A percentile compares a stretch with the other conserved stretches of the same genome.
Evolutionary conservation across 2,797 vertebrate species (phyloP).

Genomic region (Hozukius guyotensis): DNA sequence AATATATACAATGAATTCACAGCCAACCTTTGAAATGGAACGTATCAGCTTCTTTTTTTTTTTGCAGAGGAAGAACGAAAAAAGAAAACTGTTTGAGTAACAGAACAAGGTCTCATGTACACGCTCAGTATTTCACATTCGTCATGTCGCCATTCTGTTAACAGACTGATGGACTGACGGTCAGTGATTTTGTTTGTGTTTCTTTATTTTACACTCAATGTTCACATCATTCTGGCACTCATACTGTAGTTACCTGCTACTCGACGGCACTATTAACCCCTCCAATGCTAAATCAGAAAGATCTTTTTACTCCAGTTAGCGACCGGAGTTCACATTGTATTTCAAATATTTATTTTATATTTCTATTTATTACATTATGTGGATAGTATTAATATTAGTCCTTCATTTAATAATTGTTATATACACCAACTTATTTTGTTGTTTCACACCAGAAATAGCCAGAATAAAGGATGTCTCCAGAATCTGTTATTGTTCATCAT

Average conservation of each 20-base stretch:
- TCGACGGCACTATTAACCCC: slow-evolving; percentile 44
- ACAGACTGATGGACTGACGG: slow-evolving; percentile 4
- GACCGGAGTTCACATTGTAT: slow-evolving; percentile 51
- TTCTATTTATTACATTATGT: slow-evolving; percentile 79
- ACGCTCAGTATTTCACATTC: slow-evolving; percentile 31
- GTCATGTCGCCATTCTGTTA: slow-evolving; percentile 1
- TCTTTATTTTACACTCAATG: neutral
- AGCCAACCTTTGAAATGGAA: slow-evolving; percentile 35
- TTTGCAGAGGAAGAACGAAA: slow-evolving; percentile 21
- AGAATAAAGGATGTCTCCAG: slow-evolving; percentile 37
- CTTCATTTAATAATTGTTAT: slow-evolving; percentile 60
- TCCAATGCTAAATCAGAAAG: slow-evolving; percentile 37
- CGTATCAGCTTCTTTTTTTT: neutral
- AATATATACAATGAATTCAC: slow-evolving; percentile 31
- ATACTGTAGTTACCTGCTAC: slow-evolving; percentile 12
- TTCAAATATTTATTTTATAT: slow-evolving; percentile 78
- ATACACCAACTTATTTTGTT: slow-evolving; percentile 46
- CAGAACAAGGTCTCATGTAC: neutral
- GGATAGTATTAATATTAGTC: slow-evolving; percentile 75
- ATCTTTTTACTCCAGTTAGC: slow-evolving; percentile 40
- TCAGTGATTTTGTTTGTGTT: neutral
- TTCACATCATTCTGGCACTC: no score
- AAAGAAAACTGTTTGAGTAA: neutral
- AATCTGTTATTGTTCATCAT: slow-evolving; percentile 33
- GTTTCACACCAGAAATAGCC: slow-evolving; percentile 52